phyloP scores from a whole-genome alignment of 2,888 invertebrate species.

The Notocelia uddmanniana region DNA sequence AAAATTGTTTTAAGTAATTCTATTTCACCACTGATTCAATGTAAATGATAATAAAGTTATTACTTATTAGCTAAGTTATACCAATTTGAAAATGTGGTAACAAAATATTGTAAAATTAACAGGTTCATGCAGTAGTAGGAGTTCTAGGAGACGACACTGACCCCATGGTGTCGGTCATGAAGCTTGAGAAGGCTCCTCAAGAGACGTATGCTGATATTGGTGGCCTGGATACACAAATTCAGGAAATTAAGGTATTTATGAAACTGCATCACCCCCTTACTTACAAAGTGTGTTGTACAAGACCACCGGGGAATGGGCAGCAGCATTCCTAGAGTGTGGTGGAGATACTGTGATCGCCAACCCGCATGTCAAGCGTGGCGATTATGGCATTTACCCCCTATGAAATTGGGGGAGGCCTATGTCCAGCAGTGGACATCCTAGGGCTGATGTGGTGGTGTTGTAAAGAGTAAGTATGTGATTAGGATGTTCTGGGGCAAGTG shows the following conservation, averaged over 20 bases:
- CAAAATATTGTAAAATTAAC: background rate
- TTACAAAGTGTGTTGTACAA: too few relatives aligned
- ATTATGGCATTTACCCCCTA: too few relatives aligned
- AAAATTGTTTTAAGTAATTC: background rate
- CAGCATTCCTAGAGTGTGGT: too few relatives aligned
- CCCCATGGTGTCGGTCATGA: constrained; percentile 99
- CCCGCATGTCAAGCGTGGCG: too few relatives aligned
- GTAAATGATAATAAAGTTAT: background rate
- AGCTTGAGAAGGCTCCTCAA: constrained; percentile 99
- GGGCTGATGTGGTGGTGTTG: too few relatives aligned
- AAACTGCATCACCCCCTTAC: too few relatives aligned
- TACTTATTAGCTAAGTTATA: background rate
- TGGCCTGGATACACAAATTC: constrained; percentile 98
- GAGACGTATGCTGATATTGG: constrained; percentile 99
- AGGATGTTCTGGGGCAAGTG: too few relatives aligned
- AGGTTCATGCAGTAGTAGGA: constrained; percentile 99
- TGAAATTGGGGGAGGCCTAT: too few relatives aligned
- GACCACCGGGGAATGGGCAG: too few relatives aligned
- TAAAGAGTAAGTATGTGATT: too few relatives aligned
- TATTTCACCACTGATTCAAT: background rate
- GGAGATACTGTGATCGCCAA: too few relatives aligned
- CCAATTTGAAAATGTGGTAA: background rate
- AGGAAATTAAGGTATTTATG: constrained; percentile 73
- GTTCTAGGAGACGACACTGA: constrained; percentile 99
- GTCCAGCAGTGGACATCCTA: too few relatives aligned